Base-by-base conservation (phyloP, 2,113 vertebrate genomes). In the Burhinus oedicnemus region DNA sequence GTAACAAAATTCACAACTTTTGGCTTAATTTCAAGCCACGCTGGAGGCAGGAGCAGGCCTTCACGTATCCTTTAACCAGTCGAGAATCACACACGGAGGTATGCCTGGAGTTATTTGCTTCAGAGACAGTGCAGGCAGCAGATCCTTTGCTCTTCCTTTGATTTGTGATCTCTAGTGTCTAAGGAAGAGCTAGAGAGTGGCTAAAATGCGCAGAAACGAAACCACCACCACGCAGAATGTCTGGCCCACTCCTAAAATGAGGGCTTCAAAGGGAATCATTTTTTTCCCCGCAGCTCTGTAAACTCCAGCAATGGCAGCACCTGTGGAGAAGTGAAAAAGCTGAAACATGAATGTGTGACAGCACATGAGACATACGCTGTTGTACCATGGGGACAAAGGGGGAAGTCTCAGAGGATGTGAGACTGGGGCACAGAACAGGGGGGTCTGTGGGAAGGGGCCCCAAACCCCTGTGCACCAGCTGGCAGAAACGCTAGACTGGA, bases 231-330 rank as follows among this genome's bases (percentile, higher is more conserved):
- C 98, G 15, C 98, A 99, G 92, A 99, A 99, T 0, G 99, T 99
- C 98, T 99, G 99, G 54, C 99, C 99, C 6, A 99, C 99, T 17
- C 99, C 99, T 22, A 99, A 98, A 64, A 99, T 98, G 38, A 99
- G 98, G 30, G 99, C 99, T 97, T 99, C 99, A 55, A 99, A 97
- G 4, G 99, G 99, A 49, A 99, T 99, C 99, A 99, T 99, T 66
- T 98, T 98, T 95, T 99, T 99, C 89, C 99, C 99, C 0, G 99
- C 99, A 14, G 99, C 99, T 98, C 99, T 99, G 98, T 99, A 99
- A 57, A 99, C 99, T 11, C 99, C 99, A 45, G 99, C 99, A 81
- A 99, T 98, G 54, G 99, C 99, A 65, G 99, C 99, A 98, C 99
- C 99, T 99, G 96, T 3, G 32, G 36, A 87, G 62, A 57, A 57